A percentile compares a stretch with the other conserved stretches of the same genome.
phyloP scores from a whole-genome alignment of 2,888 invertebrate species.

The Papilio demoleus region DNA sequence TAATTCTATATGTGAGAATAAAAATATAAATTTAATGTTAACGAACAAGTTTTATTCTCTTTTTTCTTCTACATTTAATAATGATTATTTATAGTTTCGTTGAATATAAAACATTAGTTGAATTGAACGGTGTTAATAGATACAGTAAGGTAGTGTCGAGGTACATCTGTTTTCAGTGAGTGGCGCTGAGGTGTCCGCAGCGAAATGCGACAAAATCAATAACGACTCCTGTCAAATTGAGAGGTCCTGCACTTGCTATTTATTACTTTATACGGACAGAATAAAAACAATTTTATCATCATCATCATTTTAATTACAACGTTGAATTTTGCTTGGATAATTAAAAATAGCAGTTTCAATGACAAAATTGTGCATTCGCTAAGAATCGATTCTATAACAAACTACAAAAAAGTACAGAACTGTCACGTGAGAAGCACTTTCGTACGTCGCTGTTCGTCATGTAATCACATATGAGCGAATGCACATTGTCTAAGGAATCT shows the following conservation, averaged over 20 bases:
- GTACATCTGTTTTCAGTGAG: conserved; percentile 38
- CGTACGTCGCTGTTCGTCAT: too few species aligned
- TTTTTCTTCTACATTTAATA: background rate
- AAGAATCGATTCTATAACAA: too few species aligned
- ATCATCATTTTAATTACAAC: too few species aligned
- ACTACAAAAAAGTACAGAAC: too few species aligned
- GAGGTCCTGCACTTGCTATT: conserved; percentile 12
- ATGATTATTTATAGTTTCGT: background rate
- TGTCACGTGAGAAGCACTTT: too few species aligned
- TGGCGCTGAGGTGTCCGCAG: conserved; percentile 52
- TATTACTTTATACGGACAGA: background rate
- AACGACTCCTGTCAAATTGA: conserved; percentile 43
- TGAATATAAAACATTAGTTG: background rate
- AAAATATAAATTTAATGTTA: too few species aligned
- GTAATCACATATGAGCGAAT: too few species aligned
- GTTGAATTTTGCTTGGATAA: too few species aligned
- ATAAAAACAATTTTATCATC: background rate
- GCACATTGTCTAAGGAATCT: too few species aligned
- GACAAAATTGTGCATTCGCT: too few species aligned
- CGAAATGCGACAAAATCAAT: conserved; percentile 68
- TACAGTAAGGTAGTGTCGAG: conserved; percentile 5
- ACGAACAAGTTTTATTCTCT: too few species aligned
- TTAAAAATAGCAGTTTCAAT: too few species aligned
- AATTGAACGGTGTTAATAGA: background rate
- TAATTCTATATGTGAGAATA: background rate